Evolutionary conservation across 2,113 vertebrate genomes (phyloP).

Genomic region (Etheostoma cragini): DNA sequence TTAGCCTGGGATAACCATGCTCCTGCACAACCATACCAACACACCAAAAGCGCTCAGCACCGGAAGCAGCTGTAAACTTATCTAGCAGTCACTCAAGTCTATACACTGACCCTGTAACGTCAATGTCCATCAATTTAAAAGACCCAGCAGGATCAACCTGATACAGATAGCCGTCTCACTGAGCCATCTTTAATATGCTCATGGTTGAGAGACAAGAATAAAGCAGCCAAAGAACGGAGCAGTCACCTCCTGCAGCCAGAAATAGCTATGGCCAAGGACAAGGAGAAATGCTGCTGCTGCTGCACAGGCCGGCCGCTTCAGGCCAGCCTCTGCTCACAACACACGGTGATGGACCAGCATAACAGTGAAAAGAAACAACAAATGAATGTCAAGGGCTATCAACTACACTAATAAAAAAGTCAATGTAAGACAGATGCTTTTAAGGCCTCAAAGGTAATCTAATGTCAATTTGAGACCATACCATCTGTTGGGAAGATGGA

Average conservation of each 20-base stretch:
- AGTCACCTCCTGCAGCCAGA: slow-evolving; percentile 48
- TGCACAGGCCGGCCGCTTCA: slow-evolving; percentile 33
- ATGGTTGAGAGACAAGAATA: slow-evolving; percentile 51
- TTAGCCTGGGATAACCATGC: slow-evolving; percentile 33
- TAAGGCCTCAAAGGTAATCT: slow-evolving; percentile 60
- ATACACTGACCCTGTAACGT: slow-evolving; percentile 32
- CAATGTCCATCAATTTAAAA: slow-evolving; percentile 40
- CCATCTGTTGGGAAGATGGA: slow-evolving; percentile 58
- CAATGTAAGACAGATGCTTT: slow-evolving; percentile 58
- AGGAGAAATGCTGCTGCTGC: slow-evolving; percentile 36
- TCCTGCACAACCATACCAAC: slow-evolving; percentile 16
- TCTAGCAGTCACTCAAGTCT: slow-evolving; percentile 16
- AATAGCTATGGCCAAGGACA: slow-evolving; percentile 68
- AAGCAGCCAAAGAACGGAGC: slow-evolving; percentile 42
- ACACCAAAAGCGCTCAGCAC: slow-evolving; percentile 1
- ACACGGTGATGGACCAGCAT: slow-evolving; percentile 29
- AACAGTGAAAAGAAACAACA: slow-evolving; percentile 60
- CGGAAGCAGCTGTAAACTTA: slow-evolving; percentile 39
- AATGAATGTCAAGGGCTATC: slow-evolving; percentile 63
- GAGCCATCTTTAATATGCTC: slow-evolving; percentile 54
- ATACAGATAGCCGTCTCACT: slow-evolving; percentile 41
- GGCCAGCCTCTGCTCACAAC: slow-evolving; percentile 35
- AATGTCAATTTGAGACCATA: slow-evolving; percentile 52
- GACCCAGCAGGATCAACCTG: slow-evolving; percentile 39
- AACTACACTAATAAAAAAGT: slow-evolving; percentile 38